Evolutionary conservation across 2,888 invertebrate species (phyloP).

Genomic region (Amaurobius ferox): DNA sequence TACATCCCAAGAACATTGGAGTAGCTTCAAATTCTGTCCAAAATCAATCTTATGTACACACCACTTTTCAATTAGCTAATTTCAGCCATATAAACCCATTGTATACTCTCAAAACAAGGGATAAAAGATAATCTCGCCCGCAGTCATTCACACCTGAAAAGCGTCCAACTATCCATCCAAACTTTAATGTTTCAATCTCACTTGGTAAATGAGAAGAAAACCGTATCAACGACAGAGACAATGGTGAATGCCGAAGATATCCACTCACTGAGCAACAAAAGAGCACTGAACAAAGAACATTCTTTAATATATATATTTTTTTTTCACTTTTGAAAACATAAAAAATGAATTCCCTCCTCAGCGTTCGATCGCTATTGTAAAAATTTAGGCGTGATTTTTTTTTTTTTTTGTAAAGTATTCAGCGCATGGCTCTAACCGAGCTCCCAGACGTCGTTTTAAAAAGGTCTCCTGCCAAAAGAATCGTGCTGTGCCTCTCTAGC

Average conservation of each 20-base stretch:
- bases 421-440: not conserved
- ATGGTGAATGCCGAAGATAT: not conserved
- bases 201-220: not conserved
- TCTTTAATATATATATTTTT: not conserved
- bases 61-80: too few species aligned
- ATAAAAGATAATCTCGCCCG: not conserved
- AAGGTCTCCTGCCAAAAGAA: not conserved
- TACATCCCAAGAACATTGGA: too few species aligned
- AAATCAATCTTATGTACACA: too few species aligned
- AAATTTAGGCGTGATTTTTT: too few species aligned
- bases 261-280: not conserved
- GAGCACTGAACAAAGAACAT: not conserved
- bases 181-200: not conserved
- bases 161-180: not conserved
- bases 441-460: not conserved
- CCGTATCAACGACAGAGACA: not conserved
- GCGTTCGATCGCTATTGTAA: too few species aligned
- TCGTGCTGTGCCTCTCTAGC: not conserved
- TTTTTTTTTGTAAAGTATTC: not conserved
- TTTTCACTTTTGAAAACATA: not conserved
- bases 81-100: too few species aligned
- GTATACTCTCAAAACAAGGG: not conserved
- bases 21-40: too few species aligned
- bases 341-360: not conserved
- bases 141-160: not conserved